phyloP scores from a whole-genome alignment of 2,888 invertebrate species.

The Andrena haemorrhoa region DNA sequence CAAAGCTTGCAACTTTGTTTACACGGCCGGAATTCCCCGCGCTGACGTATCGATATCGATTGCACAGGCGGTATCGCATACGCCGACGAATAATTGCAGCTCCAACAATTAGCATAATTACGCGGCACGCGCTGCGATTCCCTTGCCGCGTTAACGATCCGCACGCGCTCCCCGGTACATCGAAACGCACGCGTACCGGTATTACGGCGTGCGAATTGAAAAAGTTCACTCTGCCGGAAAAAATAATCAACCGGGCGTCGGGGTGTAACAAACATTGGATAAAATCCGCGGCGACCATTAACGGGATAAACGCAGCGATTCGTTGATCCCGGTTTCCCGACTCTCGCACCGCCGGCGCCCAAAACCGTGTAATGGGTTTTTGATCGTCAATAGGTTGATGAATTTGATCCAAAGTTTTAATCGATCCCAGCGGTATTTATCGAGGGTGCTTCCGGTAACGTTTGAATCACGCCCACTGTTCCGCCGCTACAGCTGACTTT shows the following conservation, averaged over 20 bases:
- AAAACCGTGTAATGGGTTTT: neutral
- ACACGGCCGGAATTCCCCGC: constrained; percentile 13
- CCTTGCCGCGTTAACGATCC: constrained; percentile 13
- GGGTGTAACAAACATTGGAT: neutral
- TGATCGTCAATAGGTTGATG: constrained; percentile 8
- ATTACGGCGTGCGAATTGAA: constrained; percentile 25
- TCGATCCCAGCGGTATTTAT: constrained; percentile 1
- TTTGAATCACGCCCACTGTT: neutral
- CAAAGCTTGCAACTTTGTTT: constrained; percentile 20
- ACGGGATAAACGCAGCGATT: constrained; percentile 34
- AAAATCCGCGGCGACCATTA: constrained; percentile 35
- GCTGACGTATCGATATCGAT: constrained; percentile 26
- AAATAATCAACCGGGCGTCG: constrained; percentile 34
- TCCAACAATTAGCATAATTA: constrained; percentile 42
- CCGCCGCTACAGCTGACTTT: neutral
- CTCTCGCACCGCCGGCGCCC: neutral
- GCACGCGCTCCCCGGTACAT: neutral
- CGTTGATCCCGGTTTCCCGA: constrained; percentile 15
- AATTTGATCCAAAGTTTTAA: constrained; percentile 2
- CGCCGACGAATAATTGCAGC: constrained; percentile 29
- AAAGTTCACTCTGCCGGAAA: constrained; percentile 13
- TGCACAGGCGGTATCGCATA: neutral
- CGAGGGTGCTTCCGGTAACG: neutral
- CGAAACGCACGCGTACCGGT: neutral
- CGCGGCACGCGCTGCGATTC: neutral